Evolutionary conservation across 2,888 invertebrate genomes (phyloP), one percentile per base, ranked within the genome.

Genomic region (Unio pictorum): DNA sequence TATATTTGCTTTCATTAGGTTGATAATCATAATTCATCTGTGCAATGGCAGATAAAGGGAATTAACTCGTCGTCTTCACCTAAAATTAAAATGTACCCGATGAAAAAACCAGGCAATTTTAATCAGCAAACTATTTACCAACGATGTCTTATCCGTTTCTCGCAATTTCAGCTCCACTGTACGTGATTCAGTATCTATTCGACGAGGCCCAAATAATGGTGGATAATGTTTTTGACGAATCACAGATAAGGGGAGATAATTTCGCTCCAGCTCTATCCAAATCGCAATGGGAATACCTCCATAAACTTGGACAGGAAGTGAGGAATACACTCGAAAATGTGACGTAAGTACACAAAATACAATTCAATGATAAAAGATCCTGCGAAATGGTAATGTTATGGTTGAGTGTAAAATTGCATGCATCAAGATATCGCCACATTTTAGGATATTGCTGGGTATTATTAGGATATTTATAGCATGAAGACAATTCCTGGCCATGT

Each of bases 131-230:
- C 28, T 70, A n/a, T 8, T 65, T 61, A 30, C 11, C 18, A 17
- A 3, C 45, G 45, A 45, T 45, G 15, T 45, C 45, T 45, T 45
- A 45, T 15, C 15, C 1, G 66, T 20, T 45, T 64, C 57, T 57
- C 17, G 3, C 18, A 66, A 55, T 73, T 83, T 60, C 90, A 93
- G 97, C 95, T 66, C 96, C 97, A 0, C 92, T 97, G 45, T 98
- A 97, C 89, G 94, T 98, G 34, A 96, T 97, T 89, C 97, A 97
- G 92, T 97, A 96, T 93, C 92, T 97, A 65, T 97, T 96, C 89
- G 97, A 98, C 89, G 96, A 97, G 87, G 97, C 97, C 4, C 97
- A 97, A 91, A 94, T 98, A 92, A 94, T 95, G 55, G 96, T 95
- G 0, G 96, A 96, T 89, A 97, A 97, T 84, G 95, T 97, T 2